A percentile compares a stretch with the other conserved stretches of the same genome.
These are phyloP conservation scores for Malurus elegans DNA, from an alignment of 2,113 vertebrate species.

Conservation along the genomic window DNA sequence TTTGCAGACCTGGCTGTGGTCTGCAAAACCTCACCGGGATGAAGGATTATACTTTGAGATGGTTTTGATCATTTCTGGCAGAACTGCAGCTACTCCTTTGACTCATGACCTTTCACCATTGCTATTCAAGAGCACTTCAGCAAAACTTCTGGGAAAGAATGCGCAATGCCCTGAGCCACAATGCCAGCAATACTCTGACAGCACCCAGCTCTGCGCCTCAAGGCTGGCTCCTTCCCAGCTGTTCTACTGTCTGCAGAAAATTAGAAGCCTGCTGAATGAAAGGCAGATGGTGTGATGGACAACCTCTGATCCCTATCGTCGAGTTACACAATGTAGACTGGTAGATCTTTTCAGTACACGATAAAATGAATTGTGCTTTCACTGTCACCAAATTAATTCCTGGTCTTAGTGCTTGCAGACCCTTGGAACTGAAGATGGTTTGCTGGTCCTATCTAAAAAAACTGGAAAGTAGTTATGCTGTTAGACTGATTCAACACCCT, in stretches of 20 bases:
- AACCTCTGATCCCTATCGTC: conserved; percentile 24
- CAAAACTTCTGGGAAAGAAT: conserved; percentile 28
- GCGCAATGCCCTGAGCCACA: neutral
- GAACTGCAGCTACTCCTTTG: neutral
- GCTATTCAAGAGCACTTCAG: conserved; percentile 25
- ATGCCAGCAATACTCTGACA: neutral
- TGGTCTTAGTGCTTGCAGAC: neutral
- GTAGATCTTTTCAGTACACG: conserved; percentile 7
- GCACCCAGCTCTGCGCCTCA: neutral
- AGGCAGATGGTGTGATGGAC: conserved; percentile 49
- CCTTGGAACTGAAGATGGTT: neutral
- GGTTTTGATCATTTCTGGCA: neutral
- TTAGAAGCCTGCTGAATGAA: conserved; percentile 25
- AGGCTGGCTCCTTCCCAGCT: conserved; percentile 44
- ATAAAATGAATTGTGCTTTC: conserved; percentile 12
- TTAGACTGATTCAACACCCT: neutral
- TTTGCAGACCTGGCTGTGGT: neutral
- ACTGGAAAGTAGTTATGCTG: neutral
- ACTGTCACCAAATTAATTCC: conserved; percentile 4
- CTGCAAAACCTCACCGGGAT: neutral
- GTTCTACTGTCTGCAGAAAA: conserved; percentile 15
- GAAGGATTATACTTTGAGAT: neutral
- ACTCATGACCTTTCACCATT: neutral
- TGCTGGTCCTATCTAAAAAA: neutral
- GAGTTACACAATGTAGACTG: neutral